These are phyloP conservation scores for Protophormia terraenovae DNA, from an alignment of 2,888 invertebrate genomes.

Conservation along the genomic window DNA sequence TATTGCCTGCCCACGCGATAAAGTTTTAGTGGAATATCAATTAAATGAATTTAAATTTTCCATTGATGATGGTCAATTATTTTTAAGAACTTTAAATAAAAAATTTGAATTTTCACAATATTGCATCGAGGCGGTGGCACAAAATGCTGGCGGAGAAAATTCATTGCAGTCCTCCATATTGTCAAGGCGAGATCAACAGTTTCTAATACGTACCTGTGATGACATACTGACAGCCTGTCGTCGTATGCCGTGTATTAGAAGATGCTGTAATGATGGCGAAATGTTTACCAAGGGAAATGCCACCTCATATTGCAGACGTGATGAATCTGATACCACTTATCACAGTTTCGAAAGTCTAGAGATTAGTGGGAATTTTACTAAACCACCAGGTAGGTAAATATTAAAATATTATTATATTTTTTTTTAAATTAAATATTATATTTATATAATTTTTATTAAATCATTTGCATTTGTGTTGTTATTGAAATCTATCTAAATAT, in stretches of 20 bases:
- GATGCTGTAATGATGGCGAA: slow-evolving; percentile 78
- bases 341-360: slow-evolving; percentile 75
- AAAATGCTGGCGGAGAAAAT: slow-evolving; percentile 1
- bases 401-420: not conserved
- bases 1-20: slow-evolving; percentile 72
- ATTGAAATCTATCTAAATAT: slow-evolving; percentile 32
- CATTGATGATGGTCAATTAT: slow-evolving; percentile 70
- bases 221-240: slow-evolving; percentile 70
- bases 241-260: slow-evolving; percentile 77
- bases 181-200: slow-evolving; percentile 43
- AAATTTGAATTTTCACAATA: slow-evolving; percentile 71
- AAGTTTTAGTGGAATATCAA: slow-evolving; percentile 77
- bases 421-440: not conserved
- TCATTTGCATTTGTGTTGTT: not conserved
- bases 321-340: slow-evolving; percentile 72
- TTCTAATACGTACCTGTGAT: slow-evolving; percentile 74
- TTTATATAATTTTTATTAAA: not conserved
- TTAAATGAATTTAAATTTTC: slow-evolving; percentile 71
- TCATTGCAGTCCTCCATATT: not conserved
- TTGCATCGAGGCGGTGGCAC: slow-evolving; percentile 77
- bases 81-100: slow-evolving; percentile 68
- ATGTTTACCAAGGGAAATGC: slow-evolving; percentile 74
- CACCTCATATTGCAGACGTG: slow-evolving; percentile 73
- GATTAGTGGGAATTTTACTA: slow-evolving; percentile 74
- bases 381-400: slow-evolving; percentile 75